A percentile compares a stretch with the other conserved stretches of the same genome.
phyloP scores from a whole-genome alignment of 2,113 vertebrate genomes.

The Gavialis gangeticus region DNA sequence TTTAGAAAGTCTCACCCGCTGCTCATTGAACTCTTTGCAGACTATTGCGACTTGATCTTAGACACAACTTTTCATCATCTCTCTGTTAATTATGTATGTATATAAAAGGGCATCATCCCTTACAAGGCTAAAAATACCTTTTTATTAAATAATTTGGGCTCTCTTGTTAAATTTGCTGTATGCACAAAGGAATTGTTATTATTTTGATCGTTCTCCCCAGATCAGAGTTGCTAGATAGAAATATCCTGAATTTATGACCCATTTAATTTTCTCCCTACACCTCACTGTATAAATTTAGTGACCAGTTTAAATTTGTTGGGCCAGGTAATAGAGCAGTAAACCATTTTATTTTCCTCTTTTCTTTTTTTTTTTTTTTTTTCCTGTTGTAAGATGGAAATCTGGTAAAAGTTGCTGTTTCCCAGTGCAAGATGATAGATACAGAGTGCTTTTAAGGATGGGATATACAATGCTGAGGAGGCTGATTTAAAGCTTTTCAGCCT shows the following conservation, averaged over 20 bases:
- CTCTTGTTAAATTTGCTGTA: not conserved
- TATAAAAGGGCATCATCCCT: not conserved
- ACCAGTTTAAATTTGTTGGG: not conserved
- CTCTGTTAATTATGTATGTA: not conserved
- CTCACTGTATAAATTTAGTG: rapidly evolving
- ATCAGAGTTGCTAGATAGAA: not conserved
- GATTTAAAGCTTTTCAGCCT: not conserved
- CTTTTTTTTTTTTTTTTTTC: not conserved
- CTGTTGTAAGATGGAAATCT: not conserved
- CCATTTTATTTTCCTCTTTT: too few species aligned
- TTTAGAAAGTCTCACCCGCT: constrained; percentile 15
- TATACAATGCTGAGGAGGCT: not conserved
- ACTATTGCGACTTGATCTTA: not conserved
- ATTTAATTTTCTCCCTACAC: not conserved
- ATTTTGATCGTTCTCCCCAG: not conserved
- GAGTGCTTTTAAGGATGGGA: not conserved
- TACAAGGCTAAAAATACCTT: not conserved
- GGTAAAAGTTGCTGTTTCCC: not conserved
- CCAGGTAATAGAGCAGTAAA: not conserved
- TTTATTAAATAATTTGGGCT: constrained; percentile 1
- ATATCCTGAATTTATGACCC: not conserved
- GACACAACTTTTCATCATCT: not conserved
- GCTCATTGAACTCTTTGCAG: not conserved
- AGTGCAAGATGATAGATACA: not conserved
- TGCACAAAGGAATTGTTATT: not conserved